phyloP scores from a whole-genome alignment of 92 coral and sea anemone genomes.

The Micromussa lordhowensis region DNA sequence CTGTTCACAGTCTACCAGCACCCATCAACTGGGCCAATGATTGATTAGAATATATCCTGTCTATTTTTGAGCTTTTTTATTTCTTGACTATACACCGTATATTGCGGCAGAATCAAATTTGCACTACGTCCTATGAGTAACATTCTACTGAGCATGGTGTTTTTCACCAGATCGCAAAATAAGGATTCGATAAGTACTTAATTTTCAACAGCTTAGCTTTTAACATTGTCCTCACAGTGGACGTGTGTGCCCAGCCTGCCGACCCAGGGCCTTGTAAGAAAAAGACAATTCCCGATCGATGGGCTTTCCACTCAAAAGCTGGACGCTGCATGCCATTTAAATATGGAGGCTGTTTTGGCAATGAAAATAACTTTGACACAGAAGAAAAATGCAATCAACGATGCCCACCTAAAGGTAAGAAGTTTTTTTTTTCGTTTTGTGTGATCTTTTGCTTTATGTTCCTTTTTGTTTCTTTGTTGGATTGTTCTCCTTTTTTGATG shows the following conservation, averaged over 20 bases:
- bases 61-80: not conserved
- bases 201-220: not conserved
- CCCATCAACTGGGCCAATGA: too few species aligned
- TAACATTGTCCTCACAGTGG: constrained; percentile 21
- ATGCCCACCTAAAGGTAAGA: constrained; percentile 63
- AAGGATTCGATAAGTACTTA: too few species aligned
- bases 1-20: too few species aligned
- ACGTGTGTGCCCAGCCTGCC: constrained; percentile 64
- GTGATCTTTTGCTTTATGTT: not conserved
- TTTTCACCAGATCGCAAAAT: too few species aligned
- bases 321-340: constrained; percentile 67
- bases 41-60: not conserved
- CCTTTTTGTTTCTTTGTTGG: not conserved
- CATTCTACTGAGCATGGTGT: too few species aligned
- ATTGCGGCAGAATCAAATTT: not conserved
- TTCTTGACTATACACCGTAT: not conserved
- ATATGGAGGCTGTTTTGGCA: constrained; percentile 93
- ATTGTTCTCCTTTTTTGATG: too few species aligned
- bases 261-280: constrained; percentile 74
- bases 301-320: constrained; percentile 63
- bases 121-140: not conserved
- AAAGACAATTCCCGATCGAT: constrained; percentile 51
- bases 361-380: constrained; percentile 79
- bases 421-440: not conserved
- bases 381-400: constrained; percentile 61